Percentiles rank a stretch among this genome's conserved stretches.
Evolutionary conservation across 2,797 vertebrate species (phyloP).

Genomic region (Alosa sapidissima): DNA sequence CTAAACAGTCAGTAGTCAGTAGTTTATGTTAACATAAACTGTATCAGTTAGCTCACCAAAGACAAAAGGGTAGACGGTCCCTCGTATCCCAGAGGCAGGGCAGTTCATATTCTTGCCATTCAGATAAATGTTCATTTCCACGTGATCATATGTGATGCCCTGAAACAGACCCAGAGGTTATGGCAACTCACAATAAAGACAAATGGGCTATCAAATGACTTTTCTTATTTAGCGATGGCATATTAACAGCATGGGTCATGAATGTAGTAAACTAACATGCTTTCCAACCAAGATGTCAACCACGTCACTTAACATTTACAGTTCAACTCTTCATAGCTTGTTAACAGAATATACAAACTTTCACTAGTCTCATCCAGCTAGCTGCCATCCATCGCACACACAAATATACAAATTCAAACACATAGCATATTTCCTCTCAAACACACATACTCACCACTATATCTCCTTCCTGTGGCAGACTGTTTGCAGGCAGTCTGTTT

Average conservation of each 20-base stretch:
- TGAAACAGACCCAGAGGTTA: constrained; percentile 52
- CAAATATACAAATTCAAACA: background rate
- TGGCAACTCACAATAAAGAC: background rate
- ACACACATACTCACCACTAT: constrained; percentile 84
- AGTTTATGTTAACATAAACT: too few relatives aligned
- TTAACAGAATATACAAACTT: too few relatives aligned
- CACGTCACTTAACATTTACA: background rate
- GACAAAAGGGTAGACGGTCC: constrained; percentile 95
- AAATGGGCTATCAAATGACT: background rate
- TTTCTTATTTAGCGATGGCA: background rate
- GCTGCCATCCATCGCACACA: background rate
- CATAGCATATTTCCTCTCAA: background rate
- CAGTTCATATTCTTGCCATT: constrained; percentile 99
- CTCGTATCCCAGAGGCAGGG: constrained; percentile 96
- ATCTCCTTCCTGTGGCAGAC: constrained; percentile 94
- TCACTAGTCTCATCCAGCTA: background rate
- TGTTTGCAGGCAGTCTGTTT: constrained; percentile 94
- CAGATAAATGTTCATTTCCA: constrained; percentile 97
- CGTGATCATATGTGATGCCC: constrained; percentile 98
- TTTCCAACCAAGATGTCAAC: background rate
- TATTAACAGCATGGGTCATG: background rate
- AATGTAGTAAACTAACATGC: background rate
- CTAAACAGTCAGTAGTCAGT: too few relatives aligned
- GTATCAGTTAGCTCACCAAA: constrained; percentile 81
- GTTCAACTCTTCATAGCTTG: background rate